Evolutionary conservation across 2,888 invertebrate genomes (phyloP).

Genomic region (Acleris laterana): DNA sequence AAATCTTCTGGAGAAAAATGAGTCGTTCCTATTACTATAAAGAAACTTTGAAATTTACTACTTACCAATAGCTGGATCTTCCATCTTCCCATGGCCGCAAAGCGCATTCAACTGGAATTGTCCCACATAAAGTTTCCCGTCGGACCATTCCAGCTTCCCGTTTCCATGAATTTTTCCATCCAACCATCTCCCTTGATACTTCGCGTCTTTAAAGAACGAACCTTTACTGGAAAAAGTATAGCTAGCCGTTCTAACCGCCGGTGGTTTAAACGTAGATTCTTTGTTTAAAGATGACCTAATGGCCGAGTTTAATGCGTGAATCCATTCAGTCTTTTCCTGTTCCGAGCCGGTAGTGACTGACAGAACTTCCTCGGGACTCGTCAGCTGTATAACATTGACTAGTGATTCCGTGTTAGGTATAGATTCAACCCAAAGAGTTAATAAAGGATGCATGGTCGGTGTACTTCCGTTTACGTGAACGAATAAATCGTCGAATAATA

Average conservation of each 20-base stretch:
- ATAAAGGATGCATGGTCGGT: slow-evolving; percentile 87
- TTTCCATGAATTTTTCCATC: slow-evolving; percentile 93
- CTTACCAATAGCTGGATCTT: slow-evolving; percentile 84
- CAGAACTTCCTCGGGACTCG: slow-evolving; percentile 91
- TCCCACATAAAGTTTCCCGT: slow-evolving; percentile 92
- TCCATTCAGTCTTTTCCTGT: slow-evolving; percentile 91
- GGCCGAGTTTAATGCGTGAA: slow-evolving; percentile 89
- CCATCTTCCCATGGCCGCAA: slow-evolving; percentile 89
- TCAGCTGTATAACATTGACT: slow-evolving; percentile 87
- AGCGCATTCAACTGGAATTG: slow-evolving; percentile 90
- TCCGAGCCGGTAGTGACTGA: slow-evolving; percentile 87
- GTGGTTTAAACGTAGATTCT: slow-evolving; percentile 86
- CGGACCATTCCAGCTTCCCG: slow-evolving; percentile 92
- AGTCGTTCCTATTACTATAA: background rate
- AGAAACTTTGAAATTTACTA: no score
- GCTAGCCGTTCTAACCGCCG: slow-evolving; percentile 88
- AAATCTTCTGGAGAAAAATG: background rate
- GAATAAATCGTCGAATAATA: slow-evolving; percentile 92
- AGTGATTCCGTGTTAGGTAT: slow-evolving; percentile 86
- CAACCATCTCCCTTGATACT: slow-evolving; percentile 92
- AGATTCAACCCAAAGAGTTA: slow-evolving; percentile 92
- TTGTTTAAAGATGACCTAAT: slow-evolving; percentile 88
- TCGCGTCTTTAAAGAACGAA: slow-evolving; percentile 89
- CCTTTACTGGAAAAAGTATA: slow-evolving; percentile 89
- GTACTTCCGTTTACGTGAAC: slow-evolving; percentile 89